Evolutionary conservation across 2,888 invertebrate species (phyloP).

Genomic region (Coelopa pilipes): DNA sequence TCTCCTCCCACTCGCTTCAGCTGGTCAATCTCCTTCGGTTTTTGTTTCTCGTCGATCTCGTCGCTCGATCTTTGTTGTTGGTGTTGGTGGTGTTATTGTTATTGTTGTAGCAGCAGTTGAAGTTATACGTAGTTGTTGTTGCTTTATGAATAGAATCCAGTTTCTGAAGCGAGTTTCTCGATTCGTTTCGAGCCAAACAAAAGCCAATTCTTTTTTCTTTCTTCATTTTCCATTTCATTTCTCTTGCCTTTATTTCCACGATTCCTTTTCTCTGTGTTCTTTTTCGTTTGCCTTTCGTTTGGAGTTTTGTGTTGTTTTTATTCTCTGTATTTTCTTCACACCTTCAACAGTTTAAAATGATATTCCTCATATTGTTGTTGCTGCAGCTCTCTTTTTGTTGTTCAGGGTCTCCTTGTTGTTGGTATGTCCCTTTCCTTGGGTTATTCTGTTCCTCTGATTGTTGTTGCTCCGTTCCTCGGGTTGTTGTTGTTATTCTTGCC

Average conservation of each 20-base stretch:
- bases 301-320: constrained; percentile 8
- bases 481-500: constrained; percentile 25
- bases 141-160: constrained; percentile 34
- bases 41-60: background rate
- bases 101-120: background rate
- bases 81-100: constrained; percentile 4
- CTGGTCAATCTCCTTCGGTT: too few relatives aligned
- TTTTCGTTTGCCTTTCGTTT: background rate
- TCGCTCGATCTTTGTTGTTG: constrained; percentile 12
- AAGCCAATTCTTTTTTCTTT: constrained; percentile 3
- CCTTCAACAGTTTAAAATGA: constrained; percentile 37
- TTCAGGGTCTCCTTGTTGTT: too few relatives aligned
- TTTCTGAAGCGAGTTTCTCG: constrained; percentile 30
- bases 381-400: too few relatives aligned
- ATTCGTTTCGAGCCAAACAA: constrained; percentile 24
- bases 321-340: constrained; percentile 43
- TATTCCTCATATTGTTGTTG: constrained; percentile 16
- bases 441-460: background rate
- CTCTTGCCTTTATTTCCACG: constrained; percentile 8
- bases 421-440: background rate
- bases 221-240: constrained; percentile 15
- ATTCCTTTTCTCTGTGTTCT: background rate
- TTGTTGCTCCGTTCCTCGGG: background rate
- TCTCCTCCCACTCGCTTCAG: too few relatives aligned
- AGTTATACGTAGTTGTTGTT: constrained; percentile 8